Base-by-base conservation (phyloP, 1,140 invertebrate species). In the Ridgeia piscesae region DNA sequence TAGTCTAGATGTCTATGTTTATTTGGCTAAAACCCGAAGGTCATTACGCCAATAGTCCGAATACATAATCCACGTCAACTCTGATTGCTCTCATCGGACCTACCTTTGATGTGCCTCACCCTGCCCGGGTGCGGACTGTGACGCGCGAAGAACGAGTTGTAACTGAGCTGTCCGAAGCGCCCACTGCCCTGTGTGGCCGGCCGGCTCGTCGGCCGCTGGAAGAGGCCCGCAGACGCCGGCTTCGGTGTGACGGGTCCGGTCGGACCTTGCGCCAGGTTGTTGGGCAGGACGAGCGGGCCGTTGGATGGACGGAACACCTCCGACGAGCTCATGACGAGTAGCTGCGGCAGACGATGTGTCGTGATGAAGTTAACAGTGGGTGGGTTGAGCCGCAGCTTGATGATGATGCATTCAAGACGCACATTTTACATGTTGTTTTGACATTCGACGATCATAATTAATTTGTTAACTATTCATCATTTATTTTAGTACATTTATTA, bases 41-140 rank as follows among this genome's bases (percentile, higher is more conserved):
- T n/a, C n/a, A n/a, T n/a, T n/a, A n/a, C n/a, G n/a, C n/a, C n/a
- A n/a, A 42, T 4, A 42, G 42, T 42, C 42, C 11, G 42, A 42
- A 42, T 42, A 6, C 4, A 42, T 42, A 42, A 42, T 42, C 42
- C 4, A 42, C 42, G 42, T 42, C 42, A 42, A 6, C 42, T 42
- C 11, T 42, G 42, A 42, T 42, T 42, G 4, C 4, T 42, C 42
- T 42, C 42, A 42, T 42, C 42, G 11, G 42, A 90, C 88, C 48
- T n/a, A 95, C 96, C 96, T 95, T 96, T 95, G 48, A 96, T 94
- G 93, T 96, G 95, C 91, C 94, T 93, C 11, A 96, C 95, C 91
- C 95, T 93, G 88, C 91, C 91, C 6, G 96, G 95, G 91, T 96
- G 95, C 21, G 96, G 95, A 42, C 95, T 96, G 94, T 96, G 95